Evolutionary conservation across 2,888 invertebrate species (phyloP).

Genomic region (Rambutsinella grinnellia): DNA sequence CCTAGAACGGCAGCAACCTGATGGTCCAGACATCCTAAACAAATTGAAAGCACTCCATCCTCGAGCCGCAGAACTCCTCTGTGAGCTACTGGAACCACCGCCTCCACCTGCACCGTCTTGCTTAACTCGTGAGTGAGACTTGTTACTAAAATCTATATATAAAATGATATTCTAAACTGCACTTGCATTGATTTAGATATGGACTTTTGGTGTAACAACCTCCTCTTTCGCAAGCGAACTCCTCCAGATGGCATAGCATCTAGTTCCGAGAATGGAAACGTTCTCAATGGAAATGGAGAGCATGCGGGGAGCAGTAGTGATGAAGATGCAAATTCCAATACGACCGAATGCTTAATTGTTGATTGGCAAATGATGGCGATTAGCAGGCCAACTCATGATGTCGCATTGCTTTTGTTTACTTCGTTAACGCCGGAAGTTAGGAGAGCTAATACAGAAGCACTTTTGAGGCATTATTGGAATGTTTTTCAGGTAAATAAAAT

Average conservation of each 20-base stretch:
- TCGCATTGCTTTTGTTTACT: constrained; percentile 66
- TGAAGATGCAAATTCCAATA: constrained; percentile 11
- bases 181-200: too few relatives aligned
- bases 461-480: constrained; percentile 66
- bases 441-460: constrained; percentile 52
- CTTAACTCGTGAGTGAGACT: constrained; percentile 21
- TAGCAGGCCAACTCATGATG: constrained; percentile 66
- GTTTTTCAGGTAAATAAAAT: constrained; percentile 55
- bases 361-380: constrained; percentile 67
- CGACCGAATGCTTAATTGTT: constrained; percentile 65
- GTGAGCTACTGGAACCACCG: constrained; percentile 64
- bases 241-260: constrained; percentile 45
- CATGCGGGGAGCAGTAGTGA: constrained; percentile 31
- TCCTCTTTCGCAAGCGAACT: constrained; percentile 65
- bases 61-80: constrained; percentile 62
- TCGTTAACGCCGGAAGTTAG: constrained; percentile 63
- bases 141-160: too few relatives aligned
- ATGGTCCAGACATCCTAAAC: constrained; percentile 61
- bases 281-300: constrained; percentile 36
- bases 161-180: too few relatives aligned
- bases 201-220: constrained; percentile 68
- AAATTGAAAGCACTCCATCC: constrained; percentile 64
- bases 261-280: constrained; percentile 26
- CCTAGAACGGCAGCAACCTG: constrained; percentile 63
- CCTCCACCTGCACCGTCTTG: constrained; percentile 62